Conservation (phyloP, 2,797 vertebrate genomes). For the Natrix natrix region DNA sequence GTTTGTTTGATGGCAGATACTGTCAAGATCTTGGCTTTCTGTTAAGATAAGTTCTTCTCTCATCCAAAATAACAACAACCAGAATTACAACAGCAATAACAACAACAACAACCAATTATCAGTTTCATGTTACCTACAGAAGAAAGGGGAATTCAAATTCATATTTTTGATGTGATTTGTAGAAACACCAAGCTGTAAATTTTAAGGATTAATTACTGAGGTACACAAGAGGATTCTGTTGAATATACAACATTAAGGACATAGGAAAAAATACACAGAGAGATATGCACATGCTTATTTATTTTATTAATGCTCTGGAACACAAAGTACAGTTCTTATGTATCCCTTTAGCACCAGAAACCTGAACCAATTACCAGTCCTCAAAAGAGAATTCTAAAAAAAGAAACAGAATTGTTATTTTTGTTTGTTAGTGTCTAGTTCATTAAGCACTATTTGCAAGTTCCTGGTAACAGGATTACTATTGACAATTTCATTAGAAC, state of each 20-base stretch:
- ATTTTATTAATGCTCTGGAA: constrained; percentile 6
- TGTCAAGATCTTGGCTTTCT: neutral
- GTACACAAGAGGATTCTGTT: neutral
- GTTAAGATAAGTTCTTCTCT: neutral
- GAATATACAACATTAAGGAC: neutral
- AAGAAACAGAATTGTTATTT: constrained; percentile 63
- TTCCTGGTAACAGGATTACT: constrained; percentile 67
- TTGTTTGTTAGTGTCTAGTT: constrained; percentile 69
- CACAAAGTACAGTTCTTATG: constrained; percentile 51
- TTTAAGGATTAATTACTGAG: neutral
- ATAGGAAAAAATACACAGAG: neutral
- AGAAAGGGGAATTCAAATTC: neutral
- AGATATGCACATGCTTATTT: neutral
- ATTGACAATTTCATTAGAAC: constrained; percentile 74
- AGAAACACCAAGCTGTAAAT: neutral
- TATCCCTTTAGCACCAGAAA: constrained; percentile 60
- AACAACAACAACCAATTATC: neutral
- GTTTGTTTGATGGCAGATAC: neutral
- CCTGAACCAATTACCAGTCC: constrained; percentile 64
- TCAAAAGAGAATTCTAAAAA: constrained; percentile 55
- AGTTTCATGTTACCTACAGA: neutral
- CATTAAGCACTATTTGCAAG: constrained; percentile 70
- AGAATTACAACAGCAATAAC: neutral
- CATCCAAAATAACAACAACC: neutral
- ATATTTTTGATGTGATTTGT: neutral